Evolutionary conservation across 1,140 invertebrate genomes (phyloP), one percentile per base, ranked within the genome.

Genomic region (Vollenhovia emeryi): DNA sequence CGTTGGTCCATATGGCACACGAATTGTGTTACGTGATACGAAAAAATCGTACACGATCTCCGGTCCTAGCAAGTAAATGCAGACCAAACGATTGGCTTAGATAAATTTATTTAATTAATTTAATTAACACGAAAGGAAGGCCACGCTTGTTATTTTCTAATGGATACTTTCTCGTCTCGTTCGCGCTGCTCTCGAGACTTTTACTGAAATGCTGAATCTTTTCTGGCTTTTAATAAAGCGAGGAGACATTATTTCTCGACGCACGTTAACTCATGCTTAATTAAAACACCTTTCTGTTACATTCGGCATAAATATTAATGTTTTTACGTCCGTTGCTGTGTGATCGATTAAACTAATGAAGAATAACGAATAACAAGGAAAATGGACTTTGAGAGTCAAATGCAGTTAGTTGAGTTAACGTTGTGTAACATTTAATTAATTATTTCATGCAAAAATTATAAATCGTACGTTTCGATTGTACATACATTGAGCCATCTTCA

Each of bases 21-120:
- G 33, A 80, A 71, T 43, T 57, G 64, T 55, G 18, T 80, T 21
- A 21, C 62, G 62, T 68, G 33, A 79, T 30, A 71, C 78, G 45
- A n/a, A 30, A 71, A 55, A 57, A 3, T n/a, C 5, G 0, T 43
- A 43, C 21, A 3, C 62, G 50, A 71, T 80, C 11, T 55, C 21
- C 8, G 43, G 0, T 21, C 1, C 11, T 1, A 57, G 45, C n/a
- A 80, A 71, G 57, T 57, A 45, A 59, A 57, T 27, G 3, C 36
- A 40, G 13, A 73, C 13, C 5, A 73, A 48, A 57, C 33, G 15
- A 21, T 9, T 24, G 8, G 5, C 21, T 55, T 5, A 66, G 27
- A 80, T 40, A 57, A 80, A 57, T 80, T 15, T 15, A 33, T 15
- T 69, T 24, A 43, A 30, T 68, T 80, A 43, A 57, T 43, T 66